A percentile compares a stretch with the other conserved stretches of the same genome.
Conservation (phyloP, 1,140 invertebrate species). For the Tigriopus japonicus region DNA sequence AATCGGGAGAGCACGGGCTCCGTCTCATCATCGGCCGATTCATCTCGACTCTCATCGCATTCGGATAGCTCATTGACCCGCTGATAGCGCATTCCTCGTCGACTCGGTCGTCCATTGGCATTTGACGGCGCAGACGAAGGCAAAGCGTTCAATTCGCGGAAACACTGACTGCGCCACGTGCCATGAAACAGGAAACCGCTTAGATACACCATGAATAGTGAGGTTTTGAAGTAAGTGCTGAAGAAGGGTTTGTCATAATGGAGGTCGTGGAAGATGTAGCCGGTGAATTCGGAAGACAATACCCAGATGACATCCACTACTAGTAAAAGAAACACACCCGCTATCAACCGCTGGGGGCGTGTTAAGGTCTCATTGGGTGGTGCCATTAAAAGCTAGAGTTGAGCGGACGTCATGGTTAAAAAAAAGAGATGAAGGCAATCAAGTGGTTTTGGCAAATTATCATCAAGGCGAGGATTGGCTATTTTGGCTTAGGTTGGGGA, state of each 20-base stretch:
- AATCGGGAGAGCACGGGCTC: background rate
- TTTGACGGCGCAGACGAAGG: background rate
- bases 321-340: slow-evolving; percentile 53
- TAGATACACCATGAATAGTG: slow-evolving; percentile 65
- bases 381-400: too few species aligned
- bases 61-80: too few species aligned
- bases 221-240: slow-evolving; percentile 67
- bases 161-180: slow-evolving; percentile 53
- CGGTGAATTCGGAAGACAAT: slow-evolving; percentile 58
- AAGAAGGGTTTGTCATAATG: slow-evolving; percentile 70
- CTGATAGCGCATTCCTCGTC: background rate
- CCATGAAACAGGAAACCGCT: slow-evolving; percentile 58
- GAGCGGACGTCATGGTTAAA: too few species aligned
- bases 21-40: background rate
- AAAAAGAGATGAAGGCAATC: too few species aligned
- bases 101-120: background rate
- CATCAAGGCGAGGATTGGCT: too few species aligned
- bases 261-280: slow-evolving; percentile 62
- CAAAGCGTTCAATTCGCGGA: background rate
- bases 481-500: too few species aligned
- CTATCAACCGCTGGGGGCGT: slow-evolving; percentile 47
- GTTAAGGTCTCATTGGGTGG: slow-evolving; percentile 25
- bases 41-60: background rate
- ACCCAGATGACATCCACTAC: slow-evolving; percentile 75
- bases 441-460: too few species aligned